These are phyloP conservation scores for Erythrolamprus reginae DNA, from an alignment of 2,113 vertebrate genomes.

Conservation along the genomic window DNA sequence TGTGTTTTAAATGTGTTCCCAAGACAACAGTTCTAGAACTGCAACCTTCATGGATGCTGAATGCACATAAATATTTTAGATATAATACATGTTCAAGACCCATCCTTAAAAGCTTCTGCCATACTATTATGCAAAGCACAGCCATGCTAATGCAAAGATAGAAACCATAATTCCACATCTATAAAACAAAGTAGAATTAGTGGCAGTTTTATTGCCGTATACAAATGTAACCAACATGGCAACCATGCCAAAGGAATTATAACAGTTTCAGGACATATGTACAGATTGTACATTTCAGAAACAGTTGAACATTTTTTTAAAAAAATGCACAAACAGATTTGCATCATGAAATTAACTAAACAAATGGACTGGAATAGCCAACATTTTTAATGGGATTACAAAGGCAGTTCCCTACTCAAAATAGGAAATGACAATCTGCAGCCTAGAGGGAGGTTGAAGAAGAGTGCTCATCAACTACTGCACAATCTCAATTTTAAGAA, in stretches of 20 bases:
- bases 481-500: conserved; percentile 72
- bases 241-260: conserved; percentile 81
- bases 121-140: conserved; percentile 69
- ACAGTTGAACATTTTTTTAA: conserved; percentile 71
- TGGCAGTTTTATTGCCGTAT: conserved; percentile 82
- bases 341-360: conserved; percentile 71
- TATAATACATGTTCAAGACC: conserved; percentile 63
- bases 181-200: conserved; percentile 74
- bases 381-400: conserved; percentile 74
- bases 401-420: conserved; percentile 84
- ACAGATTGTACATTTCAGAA: conserved; percentile 85
- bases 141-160: conserved; percentile 75
- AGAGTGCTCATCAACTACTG: conserved; percentile 74
- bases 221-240: conserved; percentile 82
- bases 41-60: conserved; percentile 61
- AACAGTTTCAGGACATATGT: conserved; percentile 90
- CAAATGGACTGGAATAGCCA: conserved; percentile 65
- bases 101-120: conserved; percentile 68
- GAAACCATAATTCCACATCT: conserved; percentile 77
- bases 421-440: conserved; percentile 74
- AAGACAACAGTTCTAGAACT: conserved; percentile 64
- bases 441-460: conserved; percentile 70
- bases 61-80: conserved; percentile 65
- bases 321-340: conserved; percentile 73
- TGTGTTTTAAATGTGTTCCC: conserved; percentile 59